A percentile compares a stretch with the other conserved stretches of the same genome.
phyloP scores from a whole-genome alignment of 1,140 invertebrate species.

The Brachionus paranguensis region DNA sequence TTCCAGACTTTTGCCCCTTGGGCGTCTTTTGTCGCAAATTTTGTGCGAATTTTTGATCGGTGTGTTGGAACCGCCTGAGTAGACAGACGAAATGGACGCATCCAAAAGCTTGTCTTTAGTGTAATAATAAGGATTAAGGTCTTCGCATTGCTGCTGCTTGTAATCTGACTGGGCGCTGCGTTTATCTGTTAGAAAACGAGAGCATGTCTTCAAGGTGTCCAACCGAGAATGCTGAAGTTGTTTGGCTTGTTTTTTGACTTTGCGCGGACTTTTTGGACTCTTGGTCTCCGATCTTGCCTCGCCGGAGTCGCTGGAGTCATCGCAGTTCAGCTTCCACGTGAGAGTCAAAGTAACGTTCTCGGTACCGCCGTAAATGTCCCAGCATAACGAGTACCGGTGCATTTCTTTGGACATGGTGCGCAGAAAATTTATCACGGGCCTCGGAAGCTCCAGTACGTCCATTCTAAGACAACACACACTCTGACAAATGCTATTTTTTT shows the following conservation, averaged over 20 bases:
- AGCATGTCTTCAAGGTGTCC: background rate
- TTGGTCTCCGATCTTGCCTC: background rate
- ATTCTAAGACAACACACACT: background rate
- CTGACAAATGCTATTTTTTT: background rate
- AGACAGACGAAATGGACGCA: background rate
- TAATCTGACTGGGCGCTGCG: background rate
- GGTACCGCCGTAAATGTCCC: slow-evolving; percentile 39
- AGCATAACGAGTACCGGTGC: slow-evolving; percentile 21
- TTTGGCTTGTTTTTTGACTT: background rate
- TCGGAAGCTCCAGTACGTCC: slow-evolving; percentile 38
- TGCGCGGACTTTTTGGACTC: background rate
- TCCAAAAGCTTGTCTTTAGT: background rate
- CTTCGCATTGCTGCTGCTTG: background rate
- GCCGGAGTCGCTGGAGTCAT: background rate
- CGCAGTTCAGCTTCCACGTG: slow-evolving; percentile 35
- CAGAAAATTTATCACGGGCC: slow-evolving; percentile 40
- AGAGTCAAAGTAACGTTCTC: slow-evolving; percentile 26
- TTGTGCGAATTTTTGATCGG: background rate
- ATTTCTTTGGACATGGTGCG: slow-evolving; percentile 40
- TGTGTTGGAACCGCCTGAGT: background rate
- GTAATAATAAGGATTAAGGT: slow-evolving; percentile 22
- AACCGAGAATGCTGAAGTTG: slow-evolving; percentile 4
- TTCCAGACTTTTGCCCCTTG: slow-evolving; percentile 18
- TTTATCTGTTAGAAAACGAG: background rate
- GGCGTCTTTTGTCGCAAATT: background rate